phyloP scores from a whole-genome alignment of 2,113 vertebrate genomes.

The Leptosomus discolor region DNA sequence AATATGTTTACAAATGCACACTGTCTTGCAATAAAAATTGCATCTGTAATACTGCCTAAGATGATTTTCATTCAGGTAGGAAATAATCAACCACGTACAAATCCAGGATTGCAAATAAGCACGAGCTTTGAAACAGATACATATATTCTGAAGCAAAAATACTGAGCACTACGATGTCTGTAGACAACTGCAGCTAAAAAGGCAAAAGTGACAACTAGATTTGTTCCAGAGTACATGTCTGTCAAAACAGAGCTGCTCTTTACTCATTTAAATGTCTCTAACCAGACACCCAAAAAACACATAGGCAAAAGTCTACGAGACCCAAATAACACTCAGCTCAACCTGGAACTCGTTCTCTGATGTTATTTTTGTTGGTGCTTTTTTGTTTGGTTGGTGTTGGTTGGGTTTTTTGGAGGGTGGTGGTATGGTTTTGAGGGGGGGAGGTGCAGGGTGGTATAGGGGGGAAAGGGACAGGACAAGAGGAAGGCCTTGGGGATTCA shows the following conservation, averaged over 20 bases:
- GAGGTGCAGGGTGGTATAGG: too few relatives aligned
- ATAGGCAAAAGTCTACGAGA: background rate
- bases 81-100: background rate
- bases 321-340: background rate
- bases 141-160: background rate
- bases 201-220: background rate
- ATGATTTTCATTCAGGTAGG: background rate
- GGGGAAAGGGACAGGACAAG: too few relatives aligned
- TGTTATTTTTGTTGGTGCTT: background rate
- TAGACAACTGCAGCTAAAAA: background rate
- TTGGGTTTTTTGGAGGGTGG: background rate
- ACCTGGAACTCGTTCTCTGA: background rate
- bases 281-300: accelerated
- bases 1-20: background rate
- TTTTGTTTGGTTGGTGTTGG: background rate
- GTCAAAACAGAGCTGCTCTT: background rate
- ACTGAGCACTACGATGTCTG: background rate
- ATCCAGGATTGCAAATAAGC: background rate
- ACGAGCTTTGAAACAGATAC: background rate
- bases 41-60: background rate
- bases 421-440: too few relatives aligned
- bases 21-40: background rate
- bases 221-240: background rate
- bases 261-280: background rate
- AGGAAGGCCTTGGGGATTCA: too few relatives aligned